Percentiles rank a stretch among this genome's conserved stretches.
These are phyloP conservation scores for Prinia subflava DNA, from an alignment of 2,113 vertebrate species.

Conservation along the genomic window DNA sequence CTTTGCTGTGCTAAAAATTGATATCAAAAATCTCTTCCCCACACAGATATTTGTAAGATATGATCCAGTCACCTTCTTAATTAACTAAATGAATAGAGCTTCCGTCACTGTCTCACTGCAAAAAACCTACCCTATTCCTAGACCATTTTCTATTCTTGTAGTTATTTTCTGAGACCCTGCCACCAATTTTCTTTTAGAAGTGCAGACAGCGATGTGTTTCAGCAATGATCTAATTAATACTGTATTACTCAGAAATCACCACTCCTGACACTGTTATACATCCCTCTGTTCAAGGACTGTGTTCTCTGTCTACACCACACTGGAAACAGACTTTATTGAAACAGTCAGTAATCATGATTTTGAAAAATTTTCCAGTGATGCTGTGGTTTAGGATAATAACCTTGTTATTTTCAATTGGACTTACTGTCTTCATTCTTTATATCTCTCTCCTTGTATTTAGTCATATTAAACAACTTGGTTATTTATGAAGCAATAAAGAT, in stretches of 20 bases:
- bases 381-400: background rate
- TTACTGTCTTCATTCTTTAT: background rate
- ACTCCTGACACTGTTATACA: background rate
- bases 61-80: background rate
- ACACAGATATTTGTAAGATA: background rate
- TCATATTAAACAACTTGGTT: background rate
- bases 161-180: background rate
- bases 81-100: background rate
- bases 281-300: background rate
- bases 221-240: background rate
- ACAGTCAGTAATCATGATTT: background rate
- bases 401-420: background rate
- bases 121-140: background rate
- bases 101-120: background rate
- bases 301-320: background rate
- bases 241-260: background rate
- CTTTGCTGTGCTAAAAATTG: background rate
- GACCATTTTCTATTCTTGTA: background rate
- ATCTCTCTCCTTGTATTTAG: background rate
- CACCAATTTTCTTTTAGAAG: background rate
- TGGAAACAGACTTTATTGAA: background rate
- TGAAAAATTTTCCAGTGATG: background rate
- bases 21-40: background rate
- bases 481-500: background rate
- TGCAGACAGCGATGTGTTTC: background rate